Base-by-base conservation (phyloP, 2,888 invertebrate species). In the Lasioglossum lativentre region DNA sequence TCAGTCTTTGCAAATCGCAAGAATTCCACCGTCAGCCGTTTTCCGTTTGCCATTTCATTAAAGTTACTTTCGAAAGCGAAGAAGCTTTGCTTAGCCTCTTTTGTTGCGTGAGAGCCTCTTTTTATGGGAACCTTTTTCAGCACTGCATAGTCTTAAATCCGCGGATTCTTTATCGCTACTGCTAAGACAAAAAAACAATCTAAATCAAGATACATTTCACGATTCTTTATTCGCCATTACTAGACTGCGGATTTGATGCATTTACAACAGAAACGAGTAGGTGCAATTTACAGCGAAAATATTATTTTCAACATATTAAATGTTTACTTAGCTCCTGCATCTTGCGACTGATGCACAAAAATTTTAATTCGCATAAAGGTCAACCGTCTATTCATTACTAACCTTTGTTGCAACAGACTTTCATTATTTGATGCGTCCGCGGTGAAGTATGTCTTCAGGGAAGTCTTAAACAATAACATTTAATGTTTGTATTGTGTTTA, bases 51-150 rank as follows among this genome's bases (percentile, higher is more conserved):
- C 38, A 12, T 23, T 68, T 40, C 66, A 34, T 66, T 66, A 66
- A 75, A 70, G 42, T 42, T 45, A 71, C 85, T 85, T 85, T 86
- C 86, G 80, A 86, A 80, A 86, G 85, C 70, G 75, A 80, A 30
- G 80, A 77, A 84, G 76, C 76, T 76, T 80, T 63, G 82, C 71
- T 72, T 63, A 66, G 66, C 66, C 16, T 66, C 34, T 34, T 66
- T 66, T 10, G 34, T 34, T 66, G 19, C 34, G 66, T 23, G 66
- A 66, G 66, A 66, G 66, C 34, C 66, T 66, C 66, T 34, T 34
- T 30, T 66, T 34, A 66, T 23, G 19, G 34, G 16, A 66, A 34
- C 16, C 66, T 66, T 66, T 66, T 34, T 66, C 30, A 66, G 3
- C 30, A 34, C 34, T 27, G 27, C 27, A 27, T n/a, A 27, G 14